These are phyloP conservation scores for Tigriopus japonicus DNA, from an alignment of 1,140 invertebrate genomes.

Conservation along the genomic window DNA sequence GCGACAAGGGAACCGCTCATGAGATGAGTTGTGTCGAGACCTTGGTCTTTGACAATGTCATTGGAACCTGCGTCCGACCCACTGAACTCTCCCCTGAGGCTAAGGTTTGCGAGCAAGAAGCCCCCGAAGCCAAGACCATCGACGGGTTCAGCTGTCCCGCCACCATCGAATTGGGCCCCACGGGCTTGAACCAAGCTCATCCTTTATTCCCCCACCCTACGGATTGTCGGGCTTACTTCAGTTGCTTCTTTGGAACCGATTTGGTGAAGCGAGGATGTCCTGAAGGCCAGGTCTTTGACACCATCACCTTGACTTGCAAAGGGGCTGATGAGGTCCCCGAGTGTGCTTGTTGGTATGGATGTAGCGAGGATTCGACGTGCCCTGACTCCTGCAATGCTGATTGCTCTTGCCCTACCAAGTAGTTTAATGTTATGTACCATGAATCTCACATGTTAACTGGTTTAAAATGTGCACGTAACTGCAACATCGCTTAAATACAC, in stretches of 20 bases:
- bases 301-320: conserved; percentile 56
- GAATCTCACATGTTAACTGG: too few relatives aligned
- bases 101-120: conserved; percentile 1
- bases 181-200: conserved; percentile 53
- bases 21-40: conserved; percentile 63
- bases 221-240: conserved; percentile 73
- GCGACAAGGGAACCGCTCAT: conserved; percentile 57
- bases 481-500: too few relatives aligned
- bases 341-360: conserved; percentile 18
- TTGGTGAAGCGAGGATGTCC: conserved; percentile 65
- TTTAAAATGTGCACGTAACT: too few relatives aligned
- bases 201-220: conserved; percentile 66
- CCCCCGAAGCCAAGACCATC: not conserved
- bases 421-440: too few relatives aligned
- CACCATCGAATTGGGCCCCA: conserved; percentile 31
- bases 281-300: conserved; percentile 66
- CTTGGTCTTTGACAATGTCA: conserved; percentile 40
- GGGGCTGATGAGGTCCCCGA: conserved; percentile 65
- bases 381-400: conserved; percentile 12
- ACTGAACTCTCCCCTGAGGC: conserved; percentile 7
- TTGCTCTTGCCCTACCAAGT: conserved; percentile 3
- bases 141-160: conserved; percentile 48
- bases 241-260: conserved; percentile 63
- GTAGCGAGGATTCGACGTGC: conserved; percentile 2
- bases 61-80: conserved; percentile 11